These are phyloP conservation scores for Habrosyne pyritoides DNA, from an alignment of 2,888 invertebrate species.

Conservation along the genomic window DNA sequence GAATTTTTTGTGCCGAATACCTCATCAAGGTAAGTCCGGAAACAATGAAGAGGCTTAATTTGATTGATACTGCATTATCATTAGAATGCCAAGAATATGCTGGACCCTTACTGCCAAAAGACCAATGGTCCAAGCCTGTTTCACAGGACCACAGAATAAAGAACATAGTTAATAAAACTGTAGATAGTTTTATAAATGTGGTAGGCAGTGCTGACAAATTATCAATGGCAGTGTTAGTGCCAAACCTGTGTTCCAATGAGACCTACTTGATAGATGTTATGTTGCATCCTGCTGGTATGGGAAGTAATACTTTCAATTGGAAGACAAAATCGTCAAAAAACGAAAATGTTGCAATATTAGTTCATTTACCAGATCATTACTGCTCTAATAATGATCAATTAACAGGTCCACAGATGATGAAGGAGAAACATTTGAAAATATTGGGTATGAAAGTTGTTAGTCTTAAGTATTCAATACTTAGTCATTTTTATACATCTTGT, in stretches of 20 bases:
- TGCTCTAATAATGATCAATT: slow-evolving; percentile 81
- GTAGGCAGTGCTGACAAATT: slow-evolving; percentile 74
- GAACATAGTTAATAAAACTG: slow-evolving; percentile 74
- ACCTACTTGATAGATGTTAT: slow-evolving; percentile 85
- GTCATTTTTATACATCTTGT: slow-evolving; percentile 70
- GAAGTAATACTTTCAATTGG: slow-evolving; percentile 69
- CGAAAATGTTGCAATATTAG: slow-evolving; percentile 81
- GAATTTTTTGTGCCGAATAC: slow-evolving; percentile 85
- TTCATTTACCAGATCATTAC: slow-evolving; percentile 87
- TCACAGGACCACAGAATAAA: slow-evolving; percentile 80
- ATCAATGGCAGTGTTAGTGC: slow-evolving; percentile 78
- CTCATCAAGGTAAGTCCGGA: slow-evolving; percentile 79
- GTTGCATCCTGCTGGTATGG: slow-evolving; percentile 76
- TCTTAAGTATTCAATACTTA: slow-evolving; percentile 80
- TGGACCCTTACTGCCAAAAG: slow-evolving; percentile 83
- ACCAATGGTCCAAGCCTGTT: slow-evolving; percentile 77
- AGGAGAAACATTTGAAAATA: slow-evolving; percentile 84
- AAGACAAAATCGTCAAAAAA: slow-evolving; percentile 68
- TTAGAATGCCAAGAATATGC: slow-evolving; percentile 84
- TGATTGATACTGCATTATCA: slow-evolving; percentile 86
- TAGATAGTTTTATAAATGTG: slow-evolving; percentile 64
- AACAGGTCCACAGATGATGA: slow-evolving; percentile 86
- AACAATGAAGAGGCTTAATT: slow-evolving; percentile 78
- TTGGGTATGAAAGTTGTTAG: slow-evolving; percentile 86
- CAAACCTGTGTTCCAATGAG: slow-evolving; percentile 80